Evolutionary conservation across 2,797 vertebrate species (phyloP).

Genomic region (Mycteria americana): DNA sequence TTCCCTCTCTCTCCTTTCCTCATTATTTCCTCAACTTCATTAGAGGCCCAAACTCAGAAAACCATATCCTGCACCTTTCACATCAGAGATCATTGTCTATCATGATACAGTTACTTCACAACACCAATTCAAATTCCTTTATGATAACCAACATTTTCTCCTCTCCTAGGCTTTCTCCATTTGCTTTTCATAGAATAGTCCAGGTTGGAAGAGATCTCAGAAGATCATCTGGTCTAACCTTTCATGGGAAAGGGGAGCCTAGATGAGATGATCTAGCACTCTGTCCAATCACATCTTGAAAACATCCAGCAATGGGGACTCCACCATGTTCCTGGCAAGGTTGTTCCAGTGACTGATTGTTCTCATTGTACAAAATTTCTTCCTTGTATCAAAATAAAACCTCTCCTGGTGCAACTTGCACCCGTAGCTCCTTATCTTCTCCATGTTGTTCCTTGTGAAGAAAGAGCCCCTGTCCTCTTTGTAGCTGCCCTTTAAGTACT

Average conservation of each 20-base stretch:
- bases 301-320: not conserved
- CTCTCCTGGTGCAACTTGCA: not conserved
- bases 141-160: not conserved
- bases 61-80: not conserved
- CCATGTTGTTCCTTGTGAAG: not conserved
- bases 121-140: not conserved
- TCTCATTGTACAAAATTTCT: not conserved
- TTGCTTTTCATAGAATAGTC: not conserved
- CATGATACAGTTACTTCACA: not conserved
- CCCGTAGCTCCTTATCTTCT: not conserved
- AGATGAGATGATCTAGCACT: not conserved
- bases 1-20: not conserved
- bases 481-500: not conserved
- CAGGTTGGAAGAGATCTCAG: not conserved
- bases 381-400: not conserved
- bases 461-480: not conserved
- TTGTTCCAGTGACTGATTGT: no score
- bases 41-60: not conserved
- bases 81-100: not conserved
- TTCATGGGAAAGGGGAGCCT: not conserved
- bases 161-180: not conserved
- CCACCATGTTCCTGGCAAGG: not conserved
- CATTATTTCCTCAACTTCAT: not conserved
- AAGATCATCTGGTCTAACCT: not conserved
- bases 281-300: fast-evolving